phyloP scores from a whole-genome alignment of 2,113 vertebrate genomes.

The Megalops atlanticus region DNA sequence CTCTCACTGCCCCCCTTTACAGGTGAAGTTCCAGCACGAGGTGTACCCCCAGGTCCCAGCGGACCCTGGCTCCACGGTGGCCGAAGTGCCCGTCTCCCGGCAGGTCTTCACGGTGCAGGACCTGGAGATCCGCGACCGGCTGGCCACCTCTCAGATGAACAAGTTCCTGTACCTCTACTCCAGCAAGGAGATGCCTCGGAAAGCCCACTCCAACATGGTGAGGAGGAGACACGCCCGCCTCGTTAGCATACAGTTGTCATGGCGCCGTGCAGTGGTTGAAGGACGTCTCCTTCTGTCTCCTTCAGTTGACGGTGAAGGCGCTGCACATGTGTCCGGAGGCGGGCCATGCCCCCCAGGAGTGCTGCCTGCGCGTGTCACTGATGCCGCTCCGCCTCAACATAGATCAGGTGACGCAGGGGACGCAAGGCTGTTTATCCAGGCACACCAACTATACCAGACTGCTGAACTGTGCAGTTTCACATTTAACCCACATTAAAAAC shows the following conservation, averaged over 20 bases:
- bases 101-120: constrained; percentile 95
- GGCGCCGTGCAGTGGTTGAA: background rate
- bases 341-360: constrained; percentile 88
- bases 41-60: constrained; percentile 77
- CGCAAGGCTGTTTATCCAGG: too few relatives aligned
- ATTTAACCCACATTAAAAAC: background rate
- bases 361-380: constrained; percentile 89
- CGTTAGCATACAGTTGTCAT: background rate
- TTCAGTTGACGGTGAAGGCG: constrained; percentile 87
- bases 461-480: background rate
- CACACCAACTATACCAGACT: background rate
- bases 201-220: constrained; percentile 95
- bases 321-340: constrained; percentile 93
- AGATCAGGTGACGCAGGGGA: constrained; percentile 79
- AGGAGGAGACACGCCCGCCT: constrained; percentile 14
- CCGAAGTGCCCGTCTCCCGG: constrained; percentile 86
- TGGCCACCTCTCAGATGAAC: constrained; percentile 97
- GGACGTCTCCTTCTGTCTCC: constrained; percentile 22
- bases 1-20: too few relatives aligned
- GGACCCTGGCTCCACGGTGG: constrained; percentile 55
- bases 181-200: constrained; percentile 93
- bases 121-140: constrained; percentile 91
- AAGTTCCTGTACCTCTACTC: constrained; percentile 96
- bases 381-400: constrained; percentile 98
- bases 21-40: constrained; percentile 98